Percentiles rank a stretch among this genome's conserved stretches.
These are phyloP conservation scores for Leptodirus hochenwartii DNA, from an alignment of 2,888 invertebrate genomes.

Conservation along the genomic window DNA sequence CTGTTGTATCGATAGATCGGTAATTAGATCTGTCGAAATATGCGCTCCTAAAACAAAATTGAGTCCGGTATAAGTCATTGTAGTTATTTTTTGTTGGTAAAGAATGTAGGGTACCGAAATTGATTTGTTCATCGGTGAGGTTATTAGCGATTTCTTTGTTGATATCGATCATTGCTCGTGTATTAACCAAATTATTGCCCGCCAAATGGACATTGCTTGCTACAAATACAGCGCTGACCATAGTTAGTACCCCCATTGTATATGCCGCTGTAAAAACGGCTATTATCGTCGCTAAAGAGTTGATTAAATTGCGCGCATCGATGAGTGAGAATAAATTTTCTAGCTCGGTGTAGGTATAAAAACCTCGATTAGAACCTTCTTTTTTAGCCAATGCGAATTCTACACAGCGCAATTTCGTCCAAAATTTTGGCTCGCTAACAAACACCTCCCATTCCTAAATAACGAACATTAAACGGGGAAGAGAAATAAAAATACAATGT, in stretches of 20 bases:
- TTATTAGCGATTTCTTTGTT: not conserved
- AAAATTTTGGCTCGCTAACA: slow-evolving; percentile 58
- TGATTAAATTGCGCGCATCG: slow-evolving; percentile 30
- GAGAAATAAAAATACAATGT: slow-evolving; percentile 7
- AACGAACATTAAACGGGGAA: too few species aligned
- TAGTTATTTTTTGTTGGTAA: too few species aligned
- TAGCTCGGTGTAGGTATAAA: slow-evolving; percentile 70
- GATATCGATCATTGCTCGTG: not conserved
- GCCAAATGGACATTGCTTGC: slow-evolving; percentile 33
- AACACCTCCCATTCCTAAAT: slow-evolving; percentile 82
- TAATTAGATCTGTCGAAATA: too few species aligned
- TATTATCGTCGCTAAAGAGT: slow-evolving; percentile 33
- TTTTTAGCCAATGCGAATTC: slow-evolving; percentile 55
- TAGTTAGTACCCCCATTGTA: slow-evolving; percentile 36
- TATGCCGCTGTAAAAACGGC: slow-evolving; percentile 41
- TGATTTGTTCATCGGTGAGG: too few species aligned
- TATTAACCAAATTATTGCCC: slow-evolving; percentile 22
- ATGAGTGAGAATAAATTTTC: slow-evolving; percentile 32
- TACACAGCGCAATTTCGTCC: slow-evolving; percentile 45
- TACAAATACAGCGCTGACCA: slow-evolving; percentile 38
- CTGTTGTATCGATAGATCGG: not conserved
- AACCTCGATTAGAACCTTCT: slow-evolving; percentile 55
- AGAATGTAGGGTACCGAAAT: too few species aligned
- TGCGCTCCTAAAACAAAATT: too few species aligned
- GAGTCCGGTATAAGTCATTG: too few species aligned